Evolutionary conservation across 2,113 vertebrate species (phyloP).

Genomic region (Dipodomys spectabilis): DNA sequence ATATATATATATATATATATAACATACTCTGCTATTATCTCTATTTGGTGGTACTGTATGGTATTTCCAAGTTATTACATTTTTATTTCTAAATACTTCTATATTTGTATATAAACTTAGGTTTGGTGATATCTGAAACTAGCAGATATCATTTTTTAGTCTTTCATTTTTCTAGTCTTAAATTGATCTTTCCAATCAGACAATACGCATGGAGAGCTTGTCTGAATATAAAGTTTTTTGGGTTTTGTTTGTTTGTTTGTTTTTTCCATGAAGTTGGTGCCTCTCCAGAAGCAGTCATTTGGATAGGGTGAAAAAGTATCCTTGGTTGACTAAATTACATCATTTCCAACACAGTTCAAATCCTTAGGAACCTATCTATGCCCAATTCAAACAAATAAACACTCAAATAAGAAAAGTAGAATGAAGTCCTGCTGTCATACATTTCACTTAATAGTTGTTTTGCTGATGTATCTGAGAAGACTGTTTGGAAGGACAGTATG

Average conservation of each 20-base stretch:
- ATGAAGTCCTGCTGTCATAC: slow-evolving; percentile 70
- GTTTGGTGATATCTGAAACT: slow-evolving; percentile 19
- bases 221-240: slow-evolving; percentile 16
- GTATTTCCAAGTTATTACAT: not conserved
- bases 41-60: not conserved
- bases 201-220: not conserved
- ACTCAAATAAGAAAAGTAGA: slow-evolving; percentile 66
- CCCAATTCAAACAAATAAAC: slow-evolving; percentile 77
- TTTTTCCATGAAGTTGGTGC: not conserved
- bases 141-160: not conserved
- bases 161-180: slow-evolving; percentile 19
- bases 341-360: slow-evolving; percentile 72
- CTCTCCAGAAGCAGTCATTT: slow-evolving; percentile 24
- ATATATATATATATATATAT: not conserved
- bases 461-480: slow-evolving; percentile 62
- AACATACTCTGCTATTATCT: slow-evolving; percentile 28
- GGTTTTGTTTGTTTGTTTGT: too few species aligned
- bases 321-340: slow-evolving; percentile 69
- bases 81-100: not conserved
- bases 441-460: slow-evolving; percentile 77
- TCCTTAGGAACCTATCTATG: slow-evolving; percentile 59
- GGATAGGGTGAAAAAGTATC: slow-evolving; percentile 41
- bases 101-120: slow-evolving; percentile 1
- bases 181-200: slow-evolving; percentile 24
- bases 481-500: slow-evolving; percentile 75